Evolutionary conservation across 2,797 vertebrate species (phyloP), one percentile per base, ranked within the genome.

Genomic region (Tadarida brasiliensis): DNA sequence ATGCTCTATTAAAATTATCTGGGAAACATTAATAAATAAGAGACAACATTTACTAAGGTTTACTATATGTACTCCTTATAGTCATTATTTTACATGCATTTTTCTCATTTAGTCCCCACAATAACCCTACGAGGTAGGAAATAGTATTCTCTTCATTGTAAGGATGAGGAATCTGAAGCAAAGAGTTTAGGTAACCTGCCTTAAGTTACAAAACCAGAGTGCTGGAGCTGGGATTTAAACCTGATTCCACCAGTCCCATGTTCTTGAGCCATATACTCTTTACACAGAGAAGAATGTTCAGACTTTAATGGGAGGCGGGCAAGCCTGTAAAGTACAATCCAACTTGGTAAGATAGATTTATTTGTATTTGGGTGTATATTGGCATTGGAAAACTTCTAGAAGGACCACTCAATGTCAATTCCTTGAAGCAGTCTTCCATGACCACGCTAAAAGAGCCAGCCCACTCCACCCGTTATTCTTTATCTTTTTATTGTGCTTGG

Each of bases 311-410:
- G 54, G 54, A 71, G 0, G 5, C 2, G 14, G n/a, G 14, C 19
- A 76, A 2, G 11, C 24, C 90, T 63, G 35, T 20, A 30, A 5
- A 54, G 28, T 84, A 33, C 9, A 39, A 78, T 19, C 15, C n/a
- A 86, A 44, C 54, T 70, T 91, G 67, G 78, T 82, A 68, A 94
- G 83, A 68, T 17, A 54, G 16, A 81, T 35, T 68, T 63, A 1
- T 73, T 85, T 33, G 51, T 67, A 33, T 74, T 54, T 89, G 22
- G 44, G 16, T 51, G 67, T 63, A 26, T 30, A 57, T 84, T 30
- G 74, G 74, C 33, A 74, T 9, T 65, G 61, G 19, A 76, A 71
- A 89, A 57, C 65, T 76, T 94, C 84, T 70, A 65, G 61, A 94
- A 82, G 11, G 16, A n/a, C 26, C 33, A 6, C 8, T 90, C 33